These are phyloP conservation scores for Abscondita cerata DNA, from an alignment of 2,888 invertebrate genomes.

Conservation along the genomic window DNA sequence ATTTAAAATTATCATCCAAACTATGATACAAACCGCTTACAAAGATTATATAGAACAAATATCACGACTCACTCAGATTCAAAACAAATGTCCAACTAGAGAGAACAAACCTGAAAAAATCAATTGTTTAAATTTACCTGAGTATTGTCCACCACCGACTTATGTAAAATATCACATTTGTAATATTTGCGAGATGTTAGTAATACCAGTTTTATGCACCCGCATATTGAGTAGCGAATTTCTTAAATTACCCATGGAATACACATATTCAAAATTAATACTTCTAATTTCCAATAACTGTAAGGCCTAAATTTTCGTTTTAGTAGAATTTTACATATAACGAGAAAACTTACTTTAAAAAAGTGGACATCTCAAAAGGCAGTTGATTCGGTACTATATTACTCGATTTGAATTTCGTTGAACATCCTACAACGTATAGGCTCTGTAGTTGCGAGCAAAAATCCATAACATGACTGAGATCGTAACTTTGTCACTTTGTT, in stretches of 20 bases:
- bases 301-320: constrained; percentile 58
- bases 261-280: constrained; percentile 73
- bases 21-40: too few relatives aligned
- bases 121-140: constrained; percentile 46
- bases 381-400: constrained; percentile 84
- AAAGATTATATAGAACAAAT: too few relatives aligned
- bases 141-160: constrained; percentile 58
- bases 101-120: too few relatives aligned
- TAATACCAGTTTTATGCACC: constrained; percentile 71
- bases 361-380: constrained; percentile 81
- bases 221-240: constrained; percentile 70
- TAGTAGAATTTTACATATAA: constrained; percentile 1
- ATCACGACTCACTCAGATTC: too few relatives aligned
- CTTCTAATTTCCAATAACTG: constrained; percentile 73
- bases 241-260: constrained; percentile 64
- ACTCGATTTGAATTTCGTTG: constrained; percentile 76
- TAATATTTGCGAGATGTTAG: constrained; percentile 77
- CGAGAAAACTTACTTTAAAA: constrained; percentile 66
- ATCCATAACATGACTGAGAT: constrained; percentile 91
- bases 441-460: constrained; percentile 79
- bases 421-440: constrained; percentile 72
- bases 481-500: constrained; percentile 80
- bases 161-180: constrained; percentile 87
- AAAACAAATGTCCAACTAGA: too few relatives aligned
- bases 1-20: too few relatives aligned